phyloP scores from a whole-genome alignment of 1,140 invertebrate species.

The Homarus americanus region DNA sequence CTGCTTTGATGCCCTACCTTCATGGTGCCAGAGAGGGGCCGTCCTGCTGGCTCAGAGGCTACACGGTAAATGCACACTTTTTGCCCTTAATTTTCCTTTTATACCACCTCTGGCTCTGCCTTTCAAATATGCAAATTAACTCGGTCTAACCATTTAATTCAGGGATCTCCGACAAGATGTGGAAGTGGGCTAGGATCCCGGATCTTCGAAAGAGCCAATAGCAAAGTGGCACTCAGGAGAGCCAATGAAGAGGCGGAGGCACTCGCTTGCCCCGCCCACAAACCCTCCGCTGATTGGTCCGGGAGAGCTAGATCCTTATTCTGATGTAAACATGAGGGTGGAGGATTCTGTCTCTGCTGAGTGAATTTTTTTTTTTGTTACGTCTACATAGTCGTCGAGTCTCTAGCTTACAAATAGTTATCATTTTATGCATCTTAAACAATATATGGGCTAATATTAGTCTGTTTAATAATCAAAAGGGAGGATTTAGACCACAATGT shows the following conservation, averaged over 20 bases:
- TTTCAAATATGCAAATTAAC: conserved; percentile 73
- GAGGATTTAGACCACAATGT: not conserved
- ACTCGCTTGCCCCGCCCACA: conserved; percentile 32
- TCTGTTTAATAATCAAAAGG: too few relatives aligned
- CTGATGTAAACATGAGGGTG: conserved; percentile 24
- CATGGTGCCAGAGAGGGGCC: conserved; percentile 25
- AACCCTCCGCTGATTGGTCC: conserved; percentile 47
- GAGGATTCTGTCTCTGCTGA: conserved; percentile 21
- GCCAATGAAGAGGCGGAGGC: conserved; percentile 39
- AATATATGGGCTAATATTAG: too few relatives aligned
- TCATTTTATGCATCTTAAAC: conserved; percentile 24
- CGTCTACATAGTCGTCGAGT: not conserved
- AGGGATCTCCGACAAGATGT: conserved; percentile 63
- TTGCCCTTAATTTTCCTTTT: conserved; percentile 60
- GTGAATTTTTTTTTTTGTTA: conserved; percentile 4
- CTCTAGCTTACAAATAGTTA: conserved; percentile 11
- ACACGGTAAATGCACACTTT: conserved; percentile 64
- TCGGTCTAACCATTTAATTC: conserved; percentile 69
- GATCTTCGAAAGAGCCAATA: conserved; percentile 65
- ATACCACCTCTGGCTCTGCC: conserved; percentile 53
- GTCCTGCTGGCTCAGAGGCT: conserved; percentile 42
- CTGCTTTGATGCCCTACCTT: conserved; percentile 57
- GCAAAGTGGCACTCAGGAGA: conserved; percentile 47
- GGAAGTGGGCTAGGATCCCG: conserved; percentile 66
- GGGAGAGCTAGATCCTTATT: conserved; percentile 7